These are phyloP conservation scores for Trematocara marginatum DNA, from an alignment of 2,113 vertebrate species.

Conservation along the genomic window DNA sequence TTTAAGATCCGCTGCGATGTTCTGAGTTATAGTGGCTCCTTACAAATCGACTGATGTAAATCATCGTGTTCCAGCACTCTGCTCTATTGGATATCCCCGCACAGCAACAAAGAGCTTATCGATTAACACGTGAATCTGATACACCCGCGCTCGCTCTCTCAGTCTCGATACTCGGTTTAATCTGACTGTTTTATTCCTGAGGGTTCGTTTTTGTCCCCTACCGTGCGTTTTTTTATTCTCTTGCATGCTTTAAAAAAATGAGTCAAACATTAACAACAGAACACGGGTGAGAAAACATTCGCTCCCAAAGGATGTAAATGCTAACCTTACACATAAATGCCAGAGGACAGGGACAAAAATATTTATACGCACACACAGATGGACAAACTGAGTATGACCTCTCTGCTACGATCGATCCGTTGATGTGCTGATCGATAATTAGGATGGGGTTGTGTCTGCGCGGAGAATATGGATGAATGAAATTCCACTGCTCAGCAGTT, in stretches of 20 bases:
- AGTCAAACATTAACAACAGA: not conserved
- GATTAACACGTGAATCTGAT: constrained; percentile 53
- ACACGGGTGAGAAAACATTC: not conserved
- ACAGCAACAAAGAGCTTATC: constrained; percentile 51
- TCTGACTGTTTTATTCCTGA: not conserved
- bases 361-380: not conserved
- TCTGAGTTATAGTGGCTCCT: not conserved
- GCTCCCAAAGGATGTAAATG: not conserved
- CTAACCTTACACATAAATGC: not conserved
- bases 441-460: constrained; percentile 35
- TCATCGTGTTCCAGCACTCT: constrained; percentile 51
- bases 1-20: not conserved
- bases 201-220: not conserved
- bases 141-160: not conserved
- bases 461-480: constrained; percentile 62
- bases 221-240: not conserved
- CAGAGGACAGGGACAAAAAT: not conserved
- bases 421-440: constrained; percentile 41
- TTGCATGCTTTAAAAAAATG: not conserved
- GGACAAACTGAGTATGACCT: constrained; percentile 18
- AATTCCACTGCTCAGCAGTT: constrained; percentile 62
- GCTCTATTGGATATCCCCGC: constrained; percentile 36
- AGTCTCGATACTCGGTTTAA: not conserved
- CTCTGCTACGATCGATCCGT: constrained; percentile 14
- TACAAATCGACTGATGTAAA: constrained; percentile 48